phyloP scores from a whole-genome alignment of 2,113 vertebrate species.

The Aythya baeri region DNA sequence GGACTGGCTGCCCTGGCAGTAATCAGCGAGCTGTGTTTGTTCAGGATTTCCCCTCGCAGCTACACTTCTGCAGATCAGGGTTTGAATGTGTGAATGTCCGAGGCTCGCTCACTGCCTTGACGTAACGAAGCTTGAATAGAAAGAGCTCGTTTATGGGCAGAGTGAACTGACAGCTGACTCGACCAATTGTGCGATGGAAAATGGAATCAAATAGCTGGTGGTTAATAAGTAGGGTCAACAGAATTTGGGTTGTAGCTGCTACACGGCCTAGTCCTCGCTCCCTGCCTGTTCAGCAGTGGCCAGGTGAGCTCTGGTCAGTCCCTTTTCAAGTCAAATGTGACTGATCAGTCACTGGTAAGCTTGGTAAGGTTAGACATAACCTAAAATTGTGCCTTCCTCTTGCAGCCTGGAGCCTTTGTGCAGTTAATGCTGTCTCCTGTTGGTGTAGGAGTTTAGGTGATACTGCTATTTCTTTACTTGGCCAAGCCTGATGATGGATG shows the following conservation, averaged over 20 bases:
- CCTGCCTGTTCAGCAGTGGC: neutral
- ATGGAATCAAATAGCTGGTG: neutral
- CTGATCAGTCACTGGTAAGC: neutral
- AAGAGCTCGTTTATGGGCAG: neutral
- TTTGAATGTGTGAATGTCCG: neutral
- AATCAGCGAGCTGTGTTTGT: slow-evolving; percentile 6
- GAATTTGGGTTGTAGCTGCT: neutral
- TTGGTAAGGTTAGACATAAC: neutral
- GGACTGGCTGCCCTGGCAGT: neutral
- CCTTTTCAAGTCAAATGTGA: neutral
- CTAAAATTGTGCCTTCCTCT: neutral
- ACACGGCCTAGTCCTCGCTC: neutral
- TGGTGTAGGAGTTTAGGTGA: neutral
- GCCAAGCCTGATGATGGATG: neutral
- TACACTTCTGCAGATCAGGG: neutral
- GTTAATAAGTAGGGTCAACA: neutral
- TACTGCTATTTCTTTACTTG: neutral
- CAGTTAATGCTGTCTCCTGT: neutral
- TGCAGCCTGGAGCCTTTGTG: neutral
- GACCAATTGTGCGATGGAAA: neutral
- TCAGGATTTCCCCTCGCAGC: slow-evolving; percentile 48
- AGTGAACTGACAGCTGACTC: neutral
- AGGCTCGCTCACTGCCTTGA: neutral
- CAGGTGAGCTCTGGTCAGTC: rapidly evolving
- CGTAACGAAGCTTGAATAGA: neutral